Conservation (phyloP, 2,113 vertebrate species). For the Trogon melanurus region DNA sequence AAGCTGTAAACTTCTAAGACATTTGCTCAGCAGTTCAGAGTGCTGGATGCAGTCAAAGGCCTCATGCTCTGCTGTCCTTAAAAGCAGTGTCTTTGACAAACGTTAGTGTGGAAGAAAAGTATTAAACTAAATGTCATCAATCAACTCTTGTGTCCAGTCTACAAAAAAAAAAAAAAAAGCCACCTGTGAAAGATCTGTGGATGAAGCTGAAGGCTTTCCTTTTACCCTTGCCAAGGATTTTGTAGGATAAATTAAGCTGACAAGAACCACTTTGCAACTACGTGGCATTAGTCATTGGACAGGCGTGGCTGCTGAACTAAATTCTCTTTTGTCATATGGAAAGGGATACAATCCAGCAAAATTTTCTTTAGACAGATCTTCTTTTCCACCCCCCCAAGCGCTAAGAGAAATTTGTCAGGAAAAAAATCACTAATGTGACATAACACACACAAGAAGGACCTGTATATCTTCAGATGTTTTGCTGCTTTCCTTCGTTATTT, state of each 20-base stretch:
- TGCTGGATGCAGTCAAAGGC: background rate
- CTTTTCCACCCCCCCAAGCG: background rate
- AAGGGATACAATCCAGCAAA: background rate
- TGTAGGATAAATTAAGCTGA: background rate
- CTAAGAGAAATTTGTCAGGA: background rate
- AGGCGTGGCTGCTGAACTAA: background rate
- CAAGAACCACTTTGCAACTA: background rate
- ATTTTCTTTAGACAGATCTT: background rate
- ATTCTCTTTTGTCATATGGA: background rate
- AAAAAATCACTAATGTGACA: background rate
- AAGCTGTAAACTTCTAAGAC: background rate
- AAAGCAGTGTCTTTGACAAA: background rate
- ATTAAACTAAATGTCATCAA: background rate
- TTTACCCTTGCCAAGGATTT: background rate
- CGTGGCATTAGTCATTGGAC: background rate
- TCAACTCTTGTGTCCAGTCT: background rate
- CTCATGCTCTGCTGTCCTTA: background rate
- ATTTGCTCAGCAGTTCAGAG: background rate
- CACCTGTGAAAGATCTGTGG: background rate
- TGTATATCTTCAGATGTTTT: rapidly evolving
- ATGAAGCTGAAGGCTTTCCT: background rate
- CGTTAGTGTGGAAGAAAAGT: background rate
- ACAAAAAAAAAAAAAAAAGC: background rate
- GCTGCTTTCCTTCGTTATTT: background rate
- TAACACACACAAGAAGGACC: background rate